phyloP scores from a whole-genome alignment of 2,888 invertebrate species.

The Athetis lepigone region DNA sequence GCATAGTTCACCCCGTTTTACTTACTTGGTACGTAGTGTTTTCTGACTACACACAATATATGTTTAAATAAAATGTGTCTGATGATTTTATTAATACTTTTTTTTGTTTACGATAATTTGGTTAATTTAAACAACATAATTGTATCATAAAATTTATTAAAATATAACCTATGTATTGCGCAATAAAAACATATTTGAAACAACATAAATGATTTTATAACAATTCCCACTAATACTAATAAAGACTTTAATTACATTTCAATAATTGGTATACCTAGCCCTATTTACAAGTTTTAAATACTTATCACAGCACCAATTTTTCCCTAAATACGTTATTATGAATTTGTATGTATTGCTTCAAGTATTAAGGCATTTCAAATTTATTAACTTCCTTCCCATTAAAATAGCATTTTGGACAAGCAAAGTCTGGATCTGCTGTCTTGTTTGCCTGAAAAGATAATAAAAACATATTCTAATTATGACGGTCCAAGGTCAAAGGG shows the following conservation, averaged over 20 bases:
- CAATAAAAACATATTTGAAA: conserved; percentile 13
- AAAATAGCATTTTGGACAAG: conserved; percentile 92
- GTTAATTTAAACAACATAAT: conserved; percentile 32
- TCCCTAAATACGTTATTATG: conserved; percentile 10
- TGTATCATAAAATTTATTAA: conserved; percentile 32
- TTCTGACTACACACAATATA: too few species aligned
- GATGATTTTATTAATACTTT: conserved; percentile 1
- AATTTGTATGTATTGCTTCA: background rate
- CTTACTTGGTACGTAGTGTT: too few species aligned
- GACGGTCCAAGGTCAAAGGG: too few species aligned
- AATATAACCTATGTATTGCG: background rate
- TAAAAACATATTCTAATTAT: conserved; percentile 3
- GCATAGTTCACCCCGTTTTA: too few species aligned
- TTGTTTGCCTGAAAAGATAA: conserved; percentile 91
- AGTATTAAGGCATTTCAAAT: conserved; percentile 67
- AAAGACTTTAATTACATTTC: background rate
- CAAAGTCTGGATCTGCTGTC: conserved; percentile 92
- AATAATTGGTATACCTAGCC: background rate
- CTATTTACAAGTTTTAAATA: conserved; percentile 3
- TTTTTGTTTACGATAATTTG: background rate
- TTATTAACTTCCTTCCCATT: conserved; percentile 80
- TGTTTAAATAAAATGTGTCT: conserved; percentile 27
- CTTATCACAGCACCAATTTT: conserved; percentile 57
- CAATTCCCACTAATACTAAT: background rate
- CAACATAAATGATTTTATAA: conserved; percentile 7